Percentiles rank a stretch among this genome's conserved stretches.
phyloP scores from a whole-genome alignment of 2,888 invertebrate genomes.

The Portevinia maculata region DNA sequence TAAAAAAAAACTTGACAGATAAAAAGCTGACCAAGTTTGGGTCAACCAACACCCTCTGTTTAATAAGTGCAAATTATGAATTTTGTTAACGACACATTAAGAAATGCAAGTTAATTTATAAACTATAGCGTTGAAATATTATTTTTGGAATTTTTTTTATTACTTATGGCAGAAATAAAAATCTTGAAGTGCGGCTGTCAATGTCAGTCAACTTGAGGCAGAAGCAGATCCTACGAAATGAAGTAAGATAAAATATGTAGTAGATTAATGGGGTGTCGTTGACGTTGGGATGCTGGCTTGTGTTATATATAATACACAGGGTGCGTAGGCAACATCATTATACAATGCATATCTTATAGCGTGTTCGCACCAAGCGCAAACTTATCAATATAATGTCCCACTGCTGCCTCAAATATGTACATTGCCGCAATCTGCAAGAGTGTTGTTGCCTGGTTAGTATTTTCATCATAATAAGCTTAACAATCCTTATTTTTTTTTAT shows the following conservation, averaged over 20 bases:
- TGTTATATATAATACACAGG: conserved; percentile 11
- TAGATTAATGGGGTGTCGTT: conserved; percentile 39
- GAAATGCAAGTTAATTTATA: not conserved
- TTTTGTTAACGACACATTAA: too few relatives aligned
- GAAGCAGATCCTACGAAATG: conserved; percentile 51
- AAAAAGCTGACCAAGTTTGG: conserved; percentile 64
- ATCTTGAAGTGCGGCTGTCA: conserved; percentile 72
- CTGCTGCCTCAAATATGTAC: too few relatives aligned
- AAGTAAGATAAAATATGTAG: conserved; percentile 62
- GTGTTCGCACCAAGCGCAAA: too few relatives aligned
- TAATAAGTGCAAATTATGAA: not conserved
- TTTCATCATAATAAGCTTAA: too few relatives aligned
- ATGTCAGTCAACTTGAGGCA: conserved; percentile 71
- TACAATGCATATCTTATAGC: too few relatives aligned
- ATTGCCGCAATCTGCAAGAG: too few relatives aligned
- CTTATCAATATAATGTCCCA: too few relatives aligned
- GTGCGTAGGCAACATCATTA: conserved; percentile 1
- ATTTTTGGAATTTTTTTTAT: conserved; percentile 36
- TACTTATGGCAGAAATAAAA: conserved; percentile 55
- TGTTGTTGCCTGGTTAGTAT: too few relatives aligned
- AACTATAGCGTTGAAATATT: not conserved
- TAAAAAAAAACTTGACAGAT: conserved; percentile 63
- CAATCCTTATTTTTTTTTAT: too few relatives aligned
- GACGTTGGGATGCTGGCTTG: conserved; percentile 19
- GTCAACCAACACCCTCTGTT: conserved; percentile 69